Base-by-base conservation (phyloP, 2,113 vertebrate species). In the Lichenostomus cassidix region DNA sequence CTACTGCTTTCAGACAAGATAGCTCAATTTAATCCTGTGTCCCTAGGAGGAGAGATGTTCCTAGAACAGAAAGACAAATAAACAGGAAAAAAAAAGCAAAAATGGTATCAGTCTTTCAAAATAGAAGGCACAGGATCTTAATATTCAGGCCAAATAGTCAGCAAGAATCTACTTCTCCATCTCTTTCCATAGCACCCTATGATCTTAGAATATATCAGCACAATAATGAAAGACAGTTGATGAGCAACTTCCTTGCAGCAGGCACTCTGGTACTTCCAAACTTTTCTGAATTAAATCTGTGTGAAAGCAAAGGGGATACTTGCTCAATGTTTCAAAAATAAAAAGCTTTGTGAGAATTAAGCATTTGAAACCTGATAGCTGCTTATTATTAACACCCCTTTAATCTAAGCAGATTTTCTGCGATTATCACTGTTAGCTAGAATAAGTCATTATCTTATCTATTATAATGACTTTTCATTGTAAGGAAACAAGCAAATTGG, bases 261-360 rank as follows among this genome's bases (percentile, higher is more conserved):
- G 63, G 15, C n/a, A 53, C 52, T 85, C 33, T 68, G 49, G 13
- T 73, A 76, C 62, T 90, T 50, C 28, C 52, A 87, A 90, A 60
- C 64, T 94, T 95, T 65, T 84, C 84, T 95, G 85, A 96, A 95
- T 95, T 90, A 96, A 93, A 65, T 89, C 49, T 42, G 28, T 85
- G 29, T 74, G 52, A 93, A 93, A 87, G 12, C 82, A 96, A 83
- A 95, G 31, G 52, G 20, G 6, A n/a, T 24, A 63, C 11, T 89
- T 82, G 42, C 71, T 84, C 93, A 77, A 64, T 87, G 22, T 52
- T 92, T 91, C 37, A 49, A 70, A 92, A 90, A 63, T 68, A 58
- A 52, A 89, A 90, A 82, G 24, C 59, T 92, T 95, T 95, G 10
- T 41, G 90, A n/a, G 42, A 96, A 92, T 81, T 50, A 47, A 92